Percentiles rank a stretch among this genome's conserved stretches.
Evolutionary conservation across 2,888 invertebrate genomes (phyloP).

Genomic region (Psylliodes chrysocephalus): DNA sequence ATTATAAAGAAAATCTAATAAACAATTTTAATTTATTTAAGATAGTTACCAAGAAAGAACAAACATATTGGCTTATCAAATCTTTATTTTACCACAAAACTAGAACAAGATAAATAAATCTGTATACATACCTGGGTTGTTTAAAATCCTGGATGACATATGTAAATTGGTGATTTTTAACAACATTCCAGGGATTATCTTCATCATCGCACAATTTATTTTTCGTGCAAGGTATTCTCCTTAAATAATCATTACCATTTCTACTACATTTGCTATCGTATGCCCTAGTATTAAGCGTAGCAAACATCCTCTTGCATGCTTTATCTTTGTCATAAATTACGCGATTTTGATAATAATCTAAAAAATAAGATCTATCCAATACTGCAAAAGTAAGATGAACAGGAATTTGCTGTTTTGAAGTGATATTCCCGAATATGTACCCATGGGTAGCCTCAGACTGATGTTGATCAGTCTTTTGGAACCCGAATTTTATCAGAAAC

Average conservation of each 20-base stretch:
- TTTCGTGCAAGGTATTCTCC: slow-evolving; percentile 85
- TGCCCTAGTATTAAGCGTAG: slow-evolving; percentile 81
- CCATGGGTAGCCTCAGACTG: slow-evolving; percentile 88
- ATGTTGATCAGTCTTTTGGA: slow-evolving; percentile 93
- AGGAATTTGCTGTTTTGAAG: slow-evolving; percentile 74
- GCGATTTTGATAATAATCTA: slow-evolving; percentile 89
- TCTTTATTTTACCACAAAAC: too few species aligned
- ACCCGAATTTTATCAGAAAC: slow-evolving; percentile 94
- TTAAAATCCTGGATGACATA: slow-evolving; percentile 90
- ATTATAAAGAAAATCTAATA: too few species aligned
- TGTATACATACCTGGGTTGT: slow-evolving; percentile 82
- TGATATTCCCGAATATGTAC: slow-evolving; percentile 96
- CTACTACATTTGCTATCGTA: slow-evolving; percentile 87
- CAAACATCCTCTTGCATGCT: slow-evolving; percentile 90
- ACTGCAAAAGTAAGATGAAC: slow-evolving; percentile 87
- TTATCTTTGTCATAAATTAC: slow-evolving; percentile 72
- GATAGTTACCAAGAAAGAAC: too few species aligned
- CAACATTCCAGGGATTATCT: slow-evolving; percentile 84
- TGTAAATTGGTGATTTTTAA: slow-evolving; percentile 91
- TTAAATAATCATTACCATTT: slow-evolving; percentile 80
- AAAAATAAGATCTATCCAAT: slow-evolving; percentile 86
- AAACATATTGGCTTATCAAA: too few species aligned
- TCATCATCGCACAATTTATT: slow-evolving; percentile 86
- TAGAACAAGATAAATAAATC: too few species aligned
- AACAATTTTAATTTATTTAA: too few species aligned